phyloP scores from a whole-genome alignment of 1,140 invertebrate genomes.

The Drosophila pectinifera region DNA sequence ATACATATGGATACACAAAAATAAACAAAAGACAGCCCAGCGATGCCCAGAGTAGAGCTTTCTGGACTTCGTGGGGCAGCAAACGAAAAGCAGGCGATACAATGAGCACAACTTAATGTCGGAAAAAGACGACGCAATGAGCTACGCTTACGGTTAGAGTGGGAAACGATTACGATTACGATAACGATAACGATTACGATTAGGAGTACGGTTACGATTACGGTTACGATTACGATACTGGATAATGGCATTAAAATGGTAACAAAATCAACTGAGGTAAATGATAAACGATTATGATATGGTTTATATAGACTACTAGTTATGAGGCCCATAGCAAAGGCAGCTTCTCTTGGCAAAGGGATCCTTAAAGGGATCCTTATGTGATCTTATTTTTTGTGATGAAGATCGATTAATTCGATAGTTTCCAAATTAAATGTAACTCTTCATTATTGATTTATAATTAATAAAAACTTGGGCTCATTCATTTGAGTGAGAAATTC shows the following conservation, averaged over 20 bases:
- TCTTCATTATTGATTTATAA: too few species aligned
- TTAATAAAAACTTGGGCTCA: too few species aligned
- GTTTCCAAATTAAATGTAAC: too few species aligned
- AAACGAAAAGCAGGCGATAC: slow-evolving; percentile 57
- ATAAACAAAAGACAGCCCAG: slow-evolving; percentile 21
- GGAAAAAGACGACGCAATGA: slow-evolving; percentile 39
- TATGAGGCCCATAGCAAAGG: not conserved
- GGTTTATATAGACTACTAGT: slow-evolving; percentile 13
- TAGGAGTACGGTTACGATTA: slow-evolving; percentile 6
- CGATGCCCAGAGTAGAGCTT: not conserved
- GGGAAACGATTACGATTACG: slow-evolving; percentile 31
- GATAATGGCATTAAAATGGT: slow-evolving; percentile 6
- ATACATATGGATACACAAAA: slow-evolving; percentile 79
- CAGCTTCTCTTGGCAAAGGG: slow-evolving; percentile 9
- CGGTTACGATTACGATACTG: slow-evolving; percentile 1
- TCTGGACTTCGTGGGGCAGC: slow-evolving; percentile 10
- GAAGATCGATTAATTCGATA: too few species aligned
- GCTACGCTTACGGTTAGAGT: slow-evolving; percentile 37
- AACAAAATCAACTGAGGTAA: slow-evolving; percentile 30
- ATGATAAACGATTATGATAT: slow-evolving; percentile 9
- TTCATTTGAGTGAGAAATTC: too few species aligned
- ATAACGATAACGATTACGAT: slow-evolving; percentile 12
- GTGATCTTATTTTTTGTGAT: too few species aligned
- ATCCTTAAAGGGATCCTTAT: too few species aligned
- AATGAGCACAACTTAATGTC: slow-evolving; percentile 44